Conservation (phyloP, 2,888 invertebrate genomes). For the Aleiodes leptofemur region DNA sequence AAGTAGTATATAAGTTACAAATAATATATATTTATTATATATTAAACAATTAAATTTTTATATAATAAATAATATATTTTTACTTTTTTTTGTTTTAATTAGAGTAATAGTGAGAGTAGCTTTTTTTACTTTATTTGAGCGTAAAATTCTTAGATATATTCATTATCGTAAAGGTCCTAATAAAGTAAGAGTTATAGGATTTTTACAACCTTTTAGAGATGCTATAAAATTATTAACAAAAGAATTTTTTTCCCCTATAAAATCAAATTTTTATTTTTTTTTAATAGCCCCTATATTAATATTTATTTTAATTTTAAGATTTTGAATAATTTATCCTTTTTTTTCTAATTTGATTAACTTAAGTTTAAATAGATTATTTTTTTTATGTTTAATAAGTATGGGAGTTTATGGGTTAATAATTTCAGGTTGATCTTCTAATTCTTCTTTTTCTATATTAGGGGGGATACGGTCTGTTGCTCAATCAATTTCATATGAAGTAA, state of each 20-base stretch:
- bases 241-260: conserved; percentile 78
- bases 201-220: conserved; percentile 85
- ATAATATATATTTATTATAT: conserved; percentile 68
- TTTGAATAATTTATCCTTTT: conserved; percentile 80
- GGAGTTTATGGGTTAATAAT: conserved; percentile 81
- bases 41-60: conserved; percentile 25
- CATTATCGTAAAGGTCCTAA: conserved; percentile 86
- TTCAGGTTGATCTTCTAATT: conserved; percentile 84
- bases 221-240: conserved; percentile 85
- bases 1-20: conserved; percentile 75
- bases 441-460: conserved; percentile 84
- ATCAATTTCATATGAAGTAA: conserved; percentile 87
- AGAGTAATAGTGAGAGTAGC: conserved; percentile 81
- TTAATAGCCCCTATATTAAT: conserved; percentile 80
- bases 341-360: conserved; percentile 77
- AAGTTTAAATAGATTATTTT: conserved; percentile 80
- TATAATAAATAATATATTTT: conserved; percentile 68
- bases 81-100: conserved; percentile 76
- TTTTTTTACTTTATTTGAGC: conserved; percentile 85
- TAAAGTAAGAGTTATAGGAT: conserved; percentile 80
- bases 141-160: conserved; percentile 82
- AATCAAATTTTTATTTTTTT: conserved; percentile 80
- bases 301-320: conserved; percentile 79
- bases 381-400: conserved; percentile 81
- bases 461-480: conserved; percentile 83